Conservation (phyloP, 2,113 vertebrate species). For the Diadophis punctatus region DNA sequence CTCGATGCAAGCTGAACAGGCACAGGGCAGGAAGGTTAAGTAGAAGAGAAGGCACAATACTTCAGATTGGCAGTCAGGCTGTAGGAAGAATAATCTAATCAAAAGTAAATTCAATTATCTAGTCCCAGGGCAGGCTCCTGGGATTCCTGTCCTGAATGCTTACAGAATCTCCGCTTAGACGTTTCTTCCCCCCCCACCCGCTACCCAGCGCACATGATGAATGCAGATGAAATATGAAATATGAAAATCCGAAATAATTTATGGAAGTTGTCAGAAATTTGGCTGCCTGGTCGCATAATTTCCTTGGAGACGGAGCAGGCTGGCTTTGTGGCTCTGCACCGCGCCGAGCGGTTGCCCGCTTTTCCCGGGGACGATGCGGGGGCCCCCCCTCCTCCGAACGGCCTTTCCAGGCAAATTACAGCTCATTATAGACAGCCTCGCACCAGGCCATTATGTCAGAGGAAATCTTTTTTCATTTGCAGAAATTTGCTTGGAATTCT, state of each 20-base stretch:
- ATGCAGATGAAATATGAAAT: constrained; percentile 99
- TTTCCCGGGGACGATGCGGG: constrained; percentile 77
- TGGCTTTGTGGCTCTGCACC: constrained; percentile 77
- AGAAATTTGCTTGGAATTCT: constrained; percentile 99
- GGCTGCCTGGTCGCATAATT: constrained; percentile 85
- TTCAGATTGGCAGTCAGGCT: constrained; percentile 99
- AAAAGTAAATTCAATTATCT: constrained; percentile 99
- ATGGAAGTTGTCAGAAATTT: constrained; percentile 98
- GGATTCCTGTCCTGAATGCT: constrained; percentile 88
- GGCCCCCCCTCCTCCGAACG: constrained; percentile 69
- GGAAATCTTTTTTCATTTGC: constrained; percentile 99
- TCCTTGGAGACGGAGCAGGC: constrained; percentile 80
- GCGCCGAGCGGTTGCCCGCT: constrained; percentile 74
- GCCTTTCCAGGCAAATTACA: constrained; percentile 98
- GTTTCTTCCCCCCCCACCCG: constrained; percentile 72
- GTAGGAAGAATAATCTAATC: constrained; percentile 99
- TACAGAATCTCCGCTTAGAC: constrained; percentile 87
- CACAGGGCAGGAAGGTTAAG: constrained; percentile 99
- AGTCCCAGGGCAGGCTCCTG: constrained; percentile 92
- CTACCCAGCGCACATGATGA: constrained; percentile 87
- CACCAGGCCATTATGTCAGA: constrained; percentile 96
- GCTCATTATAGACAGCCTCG: constrained; percentile 97
- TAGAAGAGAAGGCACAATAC: constrained; percentile 99
- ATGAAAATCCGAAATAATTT: constrained; percentile 99
- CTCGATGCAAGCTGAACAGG: constrained; percentile 88